Evolutionary conservation across 2,797 vertebrate species (phyloP).

Genomic region (Ceryle rudis): DNA sequence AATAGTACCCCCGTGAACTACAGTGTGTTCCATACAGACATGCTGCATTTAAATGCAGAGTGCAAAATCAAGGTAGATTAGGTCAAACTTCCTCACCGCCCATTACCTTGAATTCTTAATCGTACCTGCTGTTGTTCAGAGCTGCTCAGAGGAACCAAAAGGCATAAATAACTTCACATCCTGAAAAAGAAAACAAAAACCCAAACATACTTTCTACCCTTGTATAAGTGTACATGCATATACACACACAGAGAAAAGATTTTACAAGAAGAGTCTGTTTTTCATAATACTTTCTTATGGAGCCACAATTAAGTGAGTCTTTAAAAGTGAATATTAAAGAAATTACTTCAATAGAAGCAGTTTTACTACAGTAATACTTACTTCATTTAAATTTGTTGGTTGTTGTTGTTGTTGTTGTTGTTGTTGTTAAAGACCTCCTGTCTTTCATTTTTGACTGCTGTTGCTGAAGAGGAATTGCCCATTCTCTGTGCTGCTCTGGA

Average conservation of each 20-base stretch:
- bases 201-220: background rate
- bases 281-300: conserved; percentile 15
- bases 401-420: background rate
- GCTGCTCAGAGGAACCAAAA: background rate
- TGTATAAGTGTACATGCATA: background rate
- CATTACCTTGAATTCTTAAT: conserved; percentile 19
- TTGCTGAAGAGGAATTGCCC: background rate
- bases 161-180: background rate
- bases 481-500: background rate
- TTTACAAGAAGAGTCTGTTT: conserved; percentile 56
- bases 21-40: background rate
- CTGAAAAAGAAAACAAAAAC: background rate
- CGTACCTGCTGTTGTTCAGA: conserved; percentile 5
- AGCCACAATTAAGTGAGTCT: background rate
- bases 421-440: background rate
- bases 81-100: background rate
- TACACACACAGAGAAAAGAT: background rate
- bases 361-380: background rate
- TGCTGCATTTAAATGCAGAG: conserved; percentile 3
- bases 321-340: conserved; percentile 9
- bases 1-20: background rate
- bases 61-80: conserved; percentile 28
- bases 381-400: background rate
- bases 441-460: background rate
- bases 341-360: conserved; percentile 4